Evolutionary conservation across 2,888 invertebrate genomes (phyloP).

Genomic region (Drosophila eohydei): DNA sequence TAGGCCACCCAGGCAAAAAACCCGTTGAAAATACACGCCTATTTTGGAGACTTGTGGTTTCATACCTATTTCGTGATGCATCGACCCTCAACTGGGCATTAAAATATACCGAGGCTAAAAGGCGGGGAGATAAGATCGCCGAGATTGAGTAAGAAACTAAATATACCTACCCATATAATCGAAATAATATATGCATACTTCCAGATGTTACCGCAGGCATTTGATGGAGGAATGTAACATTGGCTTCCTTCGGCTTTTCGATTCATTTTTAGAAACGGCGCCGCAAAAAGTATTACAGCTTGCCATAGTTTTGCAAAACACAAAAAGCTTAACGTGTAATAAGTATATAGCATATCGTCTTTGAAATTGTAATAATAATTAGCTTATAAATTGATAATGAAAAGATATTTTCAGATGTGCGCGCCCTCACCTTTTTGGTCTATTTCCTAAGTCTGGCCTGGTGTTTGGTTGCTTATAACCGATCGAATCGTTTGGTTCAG

Average conservation of each 20-base stretch:
- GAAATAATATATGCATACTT: neutral
- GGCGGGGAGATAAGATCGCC: constrained; percentile 34
- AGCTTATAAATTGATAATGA: neutral
- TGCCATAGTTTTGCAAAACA: constrained; percentile 46
- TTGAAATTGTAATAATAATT: neutral
- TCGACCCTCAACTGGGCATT: constrained; percentile 45
- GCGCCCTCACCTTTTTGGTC: constrained; percentile 44
- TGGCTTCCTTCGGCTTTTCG: constrained; percentile 64
- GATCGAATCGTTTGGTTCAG: constrained; percentile 59
- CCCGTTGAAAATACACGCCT: constrained; percentile 30
- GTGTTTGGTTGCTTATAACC: constrained; percentile 65
- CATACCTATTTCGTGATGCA: constrained; percentile 66
- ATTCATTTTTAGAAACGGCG: constrained; percentile 60
- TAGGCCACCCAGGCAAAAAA: constrained; percentile 24
- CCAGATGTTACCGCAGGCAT: constrained; percentile 52
- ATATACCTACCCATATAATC: neutral
- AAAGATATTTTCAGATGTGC: constrained; percentile 42
- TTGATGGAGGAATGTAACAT: constrained; percentile 67
- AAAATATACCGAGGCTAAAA: constrained; percentile 46
- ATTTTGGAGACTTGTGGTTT: constrained; percentile 44
- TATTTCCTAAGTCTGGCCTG: constrained; percentile 61
- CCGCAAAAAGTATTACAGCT: constrained; percentile 66
- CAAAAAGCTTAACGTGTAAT: constrained; percentile 53
- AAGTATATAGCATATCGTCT: neutral
- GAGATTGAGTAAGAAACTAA: constrained; percentile 46